Percentiles rank a stretch among this genome's conserved stretches.
These are phyloP conservation scores for Papilio demoleus DNA, from an alignment of 2,888 invertebrate genomes.

Conservation along the genomic window DNA sequence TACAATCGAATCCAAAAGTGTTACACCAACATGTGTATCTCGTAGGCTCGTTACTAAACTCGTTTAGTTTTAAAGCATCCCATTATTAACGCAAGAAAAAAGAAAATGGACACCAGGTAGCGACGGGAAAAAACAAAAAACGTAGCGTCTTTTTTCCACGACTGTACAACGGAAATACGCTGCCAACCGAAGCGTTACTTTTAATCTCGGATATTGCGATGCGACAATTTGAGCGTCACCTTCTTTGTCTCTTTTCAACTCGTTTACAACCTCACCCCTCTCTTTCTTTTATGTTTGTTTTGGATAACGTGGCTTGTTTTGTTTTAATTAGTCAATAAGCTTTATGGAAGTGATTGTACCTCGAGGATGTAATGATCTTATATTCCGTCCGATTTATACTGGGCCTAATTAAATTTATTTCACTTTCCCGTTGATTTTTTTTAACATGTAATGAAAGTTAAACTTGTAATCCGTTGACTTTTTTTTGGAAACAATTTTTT, in stretches of 20 bases:
- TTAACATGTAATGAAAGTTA: not conserved
- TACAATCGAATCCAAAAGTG: slow-evolving; percentile 30
- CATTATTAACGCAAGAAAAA: slow-evolving; percentile 37
- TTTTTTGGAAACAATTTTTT: no score
- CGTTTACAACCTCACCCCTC: slow-evolving; percentile 44
- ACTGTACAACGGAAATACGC: slow-evolving; percentile 62
- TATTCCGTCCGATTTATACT: not conserved
- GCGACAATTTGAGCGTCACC: slow-evolving; percentile 69
- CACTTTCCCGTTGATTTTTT: not conserved
- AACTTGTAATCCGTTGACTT: no score
- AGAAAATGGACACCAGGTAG: slow-evolving; percentile 42
- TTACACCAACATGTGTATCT: slow-evolving; percentile 35
- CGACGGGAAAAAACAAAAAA: slow-evolving; percentile 45
- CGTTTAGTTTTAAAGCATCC: slow-evolving; percentile 41
- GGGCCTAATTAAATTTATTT: slow-evolving; percentile 4
- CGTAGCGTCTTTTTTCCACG: slow-evolving; percentile 53
- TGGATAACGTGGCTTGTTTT: slow-evolving; percentile 40
- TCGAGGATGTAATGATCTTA: slow-evolving; percentile 21
- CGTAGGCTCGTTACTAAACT: slow-evolving; percentile 40
- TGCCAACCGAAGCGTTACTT: slow-evolving; percentile 78
- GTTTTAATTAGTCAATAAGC: slow-evolving; percentile 42
- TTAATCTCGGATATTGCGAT: slow-evolving; percentile 81
- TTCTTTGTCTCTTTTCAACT: slow-evolving; percentile 51
- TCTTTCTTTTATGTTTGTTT: slow-evolving; percentile 45
- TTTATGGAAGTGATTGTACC: slow-evolving; percentile 38